These are phyloP conservation scores for Pseudoips prasinana DNA, from an alignment of 2,888 invertebrate species.

Conservation along the genomic window DNA sequence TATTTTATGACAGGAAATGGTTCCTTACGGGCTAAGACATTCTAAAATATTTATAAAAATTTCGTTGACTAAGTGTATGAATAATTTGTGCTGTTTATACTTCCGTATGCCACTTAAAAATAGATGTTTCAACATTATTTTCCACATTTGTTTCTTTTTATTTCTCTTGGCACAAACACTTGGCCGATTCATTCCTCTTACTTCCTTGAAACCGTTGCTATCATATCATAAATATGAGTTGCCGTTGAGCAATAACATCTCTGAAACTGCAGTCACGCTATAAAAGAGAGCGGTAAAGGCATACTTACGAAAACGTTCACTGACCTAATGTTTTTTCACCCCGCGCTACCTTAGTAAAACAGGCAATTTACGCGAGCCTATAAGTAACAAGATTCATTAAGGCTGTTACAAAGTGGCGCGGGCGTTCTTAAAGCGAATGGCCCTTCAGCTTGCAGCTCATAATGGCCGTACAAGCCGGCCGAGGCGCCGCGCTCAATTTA, in stretches of 20 bases:
- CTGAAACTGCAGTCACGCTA: constrained; percentile 16
- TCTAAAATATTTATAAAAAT: too few species aligned
- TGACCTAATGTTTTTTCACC: constrained; percentile 60
- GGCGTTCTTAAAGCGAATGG: constrained; percentile 81
- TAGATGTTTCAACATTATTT: constrained; percentile 1
- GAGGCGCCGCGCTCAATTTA: constrained; percentile 75
- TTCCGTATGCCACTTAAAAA: constrained; percentile 1
- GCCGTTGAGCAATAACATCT: constrained; percentile 19
- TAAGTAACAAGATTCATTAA: constrained; percentile 82
- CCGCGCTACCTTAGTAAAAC: constrained; percentile 64
- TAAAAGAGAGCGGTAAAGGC: constrained; percentile 29
- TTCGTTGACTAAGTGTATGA: too few species aligned
- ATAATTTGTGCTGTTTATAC: constrained; percentile 1
- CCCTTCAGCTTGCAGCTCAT: constrained; percentile 79
- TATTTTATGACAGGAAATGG: too few species aligned
- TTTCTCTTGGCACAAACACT: constrained; percentile 6
- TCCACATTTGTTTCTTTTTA: not conserved
- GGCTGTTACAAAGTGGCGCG: constrained; percentile 79
- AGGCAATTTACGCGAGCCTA: constrained; percentile 78
- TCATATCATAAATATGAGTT: constrained; percentile 1
- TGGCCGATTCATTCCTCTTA: not conserved
- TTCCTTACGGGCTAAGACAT: too few species aligned
- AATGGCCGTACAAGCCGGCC: constrained; percentile 74
- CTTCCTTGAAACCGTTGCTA: constrained; percentile 5
- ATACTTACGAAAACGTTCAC: constrained; percentile 48